Conservation (phyloP, 2,113 vertebrate genomes). For the Gorsachius goisagi region DNA sequence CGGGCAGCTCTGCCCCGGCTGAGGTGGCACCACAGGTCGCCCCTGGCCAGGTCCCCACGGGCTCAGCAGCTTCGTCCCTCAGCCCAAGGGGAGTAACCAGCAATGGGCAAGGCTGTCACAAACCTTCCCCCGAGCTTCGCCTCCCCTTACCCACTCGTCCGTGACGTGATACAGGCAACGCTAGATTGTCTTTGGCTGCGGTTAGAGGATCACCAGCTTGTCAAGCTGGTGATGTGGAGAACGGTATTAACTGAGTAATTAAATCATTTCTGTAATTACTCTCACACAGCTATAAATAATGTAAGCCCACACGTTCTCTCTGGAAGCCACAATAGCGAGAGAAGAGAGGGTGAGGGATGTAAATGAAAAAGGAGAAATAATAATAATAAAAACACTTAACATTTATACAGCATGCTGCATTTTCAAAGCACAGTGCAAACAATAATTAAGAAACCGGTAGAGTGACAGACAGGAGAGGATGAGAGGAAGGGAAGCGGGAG, state of each 20-base stretch:
- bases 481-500: neutral
- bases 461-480: neutral
- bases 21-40: neutral
- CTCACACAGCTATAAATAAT: conserved; percentile 70
- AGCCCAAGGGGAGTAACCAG: neutral
- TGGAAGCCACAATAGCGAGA: conserved; percentile 37
- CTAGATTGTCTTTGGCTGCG: neutral
- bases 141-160: neutral
- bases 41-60: neutral
- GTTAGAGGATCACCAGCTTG: conserved; percentile 21
- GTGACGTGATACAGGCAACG: neutral
- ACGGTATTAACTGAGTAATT: conserved; percentile 65
- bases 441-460: conserved; percentile 33
- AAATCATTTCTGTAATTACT: conserved; percentile 75
- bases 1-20: neutral
- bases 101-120: fast-evolving
- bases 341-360: conserved; percentile 8
- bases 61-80: neutral
- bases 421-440: conserved; percentile 43
- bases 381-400: conserved; percentile 24
- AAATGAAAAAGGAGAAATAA: conserved; percentile 5
- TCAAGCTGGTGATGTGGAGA: conserved; percentile 20
- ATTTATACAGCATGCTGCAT: neutral
- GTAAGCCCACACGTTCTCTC: conserved; percentile 52
- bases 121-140: neutral